A percentile compares a stretch with the other conserved stretches of the same genome.
These are phyloP conservation scores for Drosophila mojavensis DNA, from an alignment of 1,140 invertebrate species.

Conservation along the genomic window DNA sequence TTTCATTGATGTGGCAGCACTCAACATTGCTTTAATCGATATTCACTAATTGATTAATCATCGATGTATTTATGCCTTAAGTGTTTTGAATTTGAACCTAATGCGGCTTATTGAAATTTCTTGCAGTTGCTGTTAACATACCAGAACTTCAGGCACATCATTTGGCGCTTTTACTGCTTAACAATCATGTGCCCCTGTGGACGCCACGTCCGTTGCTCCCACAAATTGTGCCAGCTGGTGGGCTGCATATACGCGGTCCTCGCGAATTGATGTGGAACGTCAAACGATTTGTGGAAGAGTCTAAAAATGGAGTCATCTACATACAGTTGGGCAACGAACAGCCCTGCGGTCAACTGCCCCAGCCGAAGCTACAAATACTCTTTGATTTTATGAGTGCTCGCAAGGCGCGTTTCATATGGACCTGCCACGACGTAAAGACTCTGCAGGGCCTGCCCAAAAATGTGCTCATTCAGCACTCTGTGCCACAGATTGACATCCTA, in stretches of 20 bases:
- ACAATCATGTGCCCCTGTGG: constrained; percentile 78
- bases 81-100: no score
- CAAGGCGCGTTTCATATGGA: constrained; percentile 85
- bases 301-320: constrained; percentile 85
- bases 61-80: no score
- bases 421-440: constrained; percentile 84
- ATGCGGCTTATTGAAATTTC: not conserved
- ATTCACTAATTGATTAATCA: not conserved
- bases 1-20: constrained; percentile 5
- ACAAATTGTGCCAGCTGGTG: constrained; percentile 79
- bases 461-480: constrained; percentile 84
- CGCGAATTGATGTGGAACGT: constrained; percentile 83
- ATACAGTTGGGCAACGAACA: constrained; percentile 85
- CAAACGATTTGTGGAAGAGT: constrained; percentile 83
- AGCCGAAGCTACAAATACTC: constrained; percentile 78
- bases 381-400: constrained; percentile 82
- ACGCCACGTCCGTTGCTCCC: constrained; percentile 63
- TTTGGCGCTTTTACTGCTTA: constrained; percentile 79
- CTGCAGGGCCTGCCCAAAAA: constrained; percentile 83
- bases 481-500: constrained; percentile 87
- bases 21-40: not conserved
- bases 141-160: constrained; percentile 85
- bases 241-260: constrained; percentile 75
- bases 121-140: constrained; percentile 70
- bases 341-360: constrained; percentile 66